Evolutionary conservation across 1,140 invertebrate genomes (phyloP), one percentile per base, ranked within the genome.

Genomic region (Vanessa atalanta): DNA sequence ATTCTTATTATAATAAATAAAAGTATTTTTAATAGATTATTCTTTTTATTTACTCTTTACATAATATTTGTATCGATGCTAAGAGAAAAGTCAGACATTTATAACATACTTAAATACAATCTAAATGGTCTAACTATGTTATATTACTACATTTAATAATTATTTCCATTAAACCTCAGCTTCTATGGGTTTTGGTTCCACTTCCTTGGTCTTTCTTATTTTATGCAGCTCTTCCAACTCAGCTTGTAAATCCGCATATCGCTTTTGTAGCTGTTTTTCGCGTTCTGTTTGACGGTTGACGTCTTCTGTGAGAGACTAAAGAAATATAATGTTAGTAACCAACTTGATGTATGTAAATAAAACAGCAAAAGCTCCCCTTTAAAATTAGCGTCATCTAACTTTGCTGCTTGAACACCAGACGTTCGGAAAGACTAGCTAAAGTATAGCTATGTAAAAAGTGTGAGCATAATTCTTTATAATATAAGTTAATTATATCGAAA

Each of bases 281-380:
- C 98, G 93, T 74, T 98, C 97, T 69, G 96, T 97, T 93, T 99
- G 98, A 69, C 97, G 93, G 66, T 96, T 96, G 1, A 99, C 98
- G 88, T 99, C 98, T 86, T 99, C 98, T 68, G 96, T 97, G 37
- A 99, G 86, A 2, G 96, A 96, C 95, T 97, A 87, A 37, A 86
- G 85, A 74, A 48, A 70, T 20, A 60, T 3, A 31, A 55, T 5
- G 16, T 20, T n/a, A 20, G 9, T 55, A 20, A 55, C 14, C 2
- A 16, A 3, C 8, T 12, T 53, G 3, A 37, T 37, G 31, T 37
- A 37, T 1, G 31, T 37, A 37, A 37, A 0, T 43, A 9, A 43
- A 43, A 43, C 6, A 0, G 6, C 37, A 6, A 43, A 6, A 6
- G 37, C 37, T 43, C 0, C 3, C 31, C 31, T 37, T 0, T 37